Evolutionary conservation across 2,888 invertebrate genomes (phyloP), one percentile per base, ranked within the genome.

Genomic region (Ichneumon xanthorius): DNA sequence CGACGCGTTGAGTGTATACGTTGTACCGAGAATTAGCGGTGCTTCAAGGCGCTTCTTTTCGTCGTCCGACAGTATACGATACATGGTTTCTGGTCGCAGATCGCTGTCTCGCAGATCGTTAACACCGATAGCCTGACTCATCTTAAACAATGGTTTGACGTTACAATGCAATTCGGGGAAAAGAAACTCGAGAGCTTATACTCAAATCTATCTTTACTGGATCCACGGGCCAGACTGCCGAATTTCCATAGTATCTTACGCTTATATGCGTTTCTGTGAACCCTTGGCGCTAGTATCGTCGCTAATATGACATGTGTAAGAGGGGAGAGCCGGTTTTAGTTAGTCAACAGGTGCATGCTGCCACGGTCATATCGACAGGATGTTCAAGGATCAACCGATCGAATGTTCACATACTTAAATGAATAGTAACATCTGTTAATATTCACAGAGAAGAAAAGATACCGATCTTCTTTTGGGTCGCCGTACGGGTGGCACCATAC

Each of bases 101-200:
- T n/a, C n/a, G n/a, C n/a, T n/a, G n/a, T n/a, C n/a, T n/a, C n/a
- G n/a, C n/a, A n/a, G n/a, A n/a, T n/a, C n/a, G n/a, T n/a, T n/a
- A n/a, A n/a, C n/a, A n/a, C 14, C 7, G 65, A 37, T 65, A n/a
- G 33, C n/a, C n/a, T 65, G 16, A 65, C 65, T 65, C 65, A 65
- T 65, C 5, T 33, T 33, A 7, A 40, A 37, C 33, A 19, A n/a
- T 65, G 26, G 65, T 2, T n/a, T 5, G 22, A 2, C 19, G 7
- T 19, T 9, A 22, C 55, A 22, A 22, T 9, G 22, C 6, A 55
- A 55, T 4, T 0, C 1, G 4, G 2, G n/a, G 4, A 53, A 16
- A 53, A n/a, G n/a, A n/a, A 53, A n/a, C 53, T 53, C n/a, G 19
- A 53, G 16, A n/a, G n/a, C 16, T 53, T 53, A n/a, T 16, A n/a